Percentiles rank a stretch among this genome's conserved stretches.
Evolutionary conservation across 2,113 vertebrate genomes (phyloP).

Genomic region (Lophius piscatorius): DNA sequence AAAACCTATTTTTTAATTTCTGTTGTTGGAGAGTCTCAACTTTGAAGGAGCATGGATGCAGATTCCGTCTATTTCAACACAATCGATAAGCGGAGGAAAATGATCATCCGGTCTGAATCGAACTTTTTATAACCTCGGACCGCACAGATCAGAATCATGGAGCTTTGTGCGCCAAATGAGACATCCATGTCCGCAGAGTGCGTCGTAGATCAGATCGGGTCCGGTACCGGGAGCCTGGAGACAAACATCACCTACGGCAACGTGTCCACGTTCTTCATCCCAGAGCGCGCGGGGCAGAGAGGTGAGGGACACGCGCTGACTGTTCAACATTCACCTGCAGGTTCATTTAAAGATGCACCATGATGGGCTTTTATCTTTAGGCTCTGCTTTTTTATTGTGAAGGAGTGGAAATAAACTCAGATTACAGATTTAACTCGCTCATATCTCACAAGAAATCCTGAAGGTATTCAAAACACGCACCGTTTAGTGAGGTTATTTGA

Average conservation of each 20-base stretch:
- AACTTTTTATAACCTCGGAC: neutral
- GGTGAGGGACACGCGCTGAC: conserved; percentile 60
- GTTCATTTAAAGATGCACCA: neutral
- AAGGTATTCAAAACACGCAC: too few species aligned
- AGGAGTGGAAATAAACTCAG: too few species aligned
- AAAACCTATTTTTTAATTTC: neutral
- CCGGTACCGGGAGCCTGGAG: conserved; percentile 63
- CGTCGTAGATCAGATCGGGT: conserved; percentile 47
- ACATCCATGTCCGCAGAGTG: conserved; percentile 55
- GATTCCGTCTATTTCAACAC: conserved; percentile 6
- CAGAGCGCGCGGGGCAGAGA: conserved; percentile 51
- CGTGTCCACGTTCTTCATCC: conserved; percentile 34
- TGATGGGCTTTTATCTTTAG: too few species aligned
- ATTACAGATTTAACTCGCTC: too few species aligned
- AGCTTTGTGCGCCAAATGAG: conserved; percentile 50
- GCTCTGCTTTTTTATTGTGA: too few species aligned
- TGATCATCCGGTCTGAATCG: neutral
- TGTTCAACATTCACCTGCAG: neutral
- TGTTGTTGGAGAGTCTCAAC: neutral
- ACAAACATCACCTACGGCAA: conserved; percentile 69
- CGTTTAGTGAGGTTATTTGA: neutral
- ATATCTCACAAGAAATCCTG: too few species aligned
- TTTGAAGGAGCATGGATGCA: conserved; percentile 25
- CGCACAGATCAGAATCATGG: conserved; percentile 41
- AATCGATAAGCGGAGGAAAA: neutral